Conservation (phyloP, 2,888 invertebrate genomes). For the Stratiomys singularior region DNA sequence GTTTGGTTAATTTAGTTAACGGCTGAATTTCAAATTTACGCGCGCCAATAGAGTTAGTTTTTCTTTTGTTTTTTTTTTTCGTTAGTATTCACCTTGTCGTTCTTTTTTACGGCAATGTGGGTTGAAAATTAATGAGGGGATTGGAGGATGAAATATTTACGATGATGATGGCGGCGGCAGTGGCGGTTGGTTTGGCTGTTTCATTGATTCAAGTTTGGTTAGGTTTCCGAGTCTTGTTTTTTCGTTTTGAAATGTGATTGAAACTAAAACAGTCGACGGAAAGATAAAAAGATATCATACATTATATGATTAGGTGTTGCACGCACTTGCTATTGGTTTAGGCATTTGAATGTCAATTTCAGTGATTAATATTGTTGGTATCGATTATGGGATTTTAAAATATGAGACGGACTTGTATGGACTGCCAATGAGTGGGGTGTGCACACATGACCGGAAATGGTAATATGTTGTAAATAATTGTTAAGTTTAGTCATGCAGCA, state of each 20-base stretch:
- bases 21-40: conserved; percentile 18
- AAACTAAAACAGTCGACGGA: neutral
- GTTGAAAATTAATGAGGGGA: conserved; percentile 22
- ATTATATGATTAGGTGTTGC: neutral
- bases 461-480: too few species aligned
- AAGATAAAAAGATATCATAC: neutral
- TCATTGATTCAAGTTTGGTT: conserved; percentile 2
- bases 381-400: too few species aligned
- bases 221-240: neutral
- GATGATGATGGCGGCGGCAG: too few species aligned
- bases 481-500: too few species aligned
- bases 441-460: too few species aligned
- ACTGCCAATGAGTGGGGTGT: too few species aligned
- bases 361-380: neutral
- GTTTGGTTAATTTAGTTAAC: conserved; percentile 23
- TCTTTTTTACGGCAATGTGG: conserved; percentile 29
- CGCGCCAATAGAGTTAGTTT: conserved; percentile 11
- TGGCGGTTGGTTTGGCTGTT: neutral
- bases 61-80: neutral
- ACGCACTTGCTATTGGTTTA: neutral
- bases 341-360: neutral
- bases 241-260: neutral
- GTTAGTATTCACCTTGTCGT: conserved; percentile 22
- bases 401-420: too few species aligned
- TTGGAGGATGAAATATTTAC: neutral